Evolutionary conservation across 2,113 vertebrate species (phyloP), one percentile per base, ranked within the genome.

Genomic region (Corythornis vintsioides): DNA sequence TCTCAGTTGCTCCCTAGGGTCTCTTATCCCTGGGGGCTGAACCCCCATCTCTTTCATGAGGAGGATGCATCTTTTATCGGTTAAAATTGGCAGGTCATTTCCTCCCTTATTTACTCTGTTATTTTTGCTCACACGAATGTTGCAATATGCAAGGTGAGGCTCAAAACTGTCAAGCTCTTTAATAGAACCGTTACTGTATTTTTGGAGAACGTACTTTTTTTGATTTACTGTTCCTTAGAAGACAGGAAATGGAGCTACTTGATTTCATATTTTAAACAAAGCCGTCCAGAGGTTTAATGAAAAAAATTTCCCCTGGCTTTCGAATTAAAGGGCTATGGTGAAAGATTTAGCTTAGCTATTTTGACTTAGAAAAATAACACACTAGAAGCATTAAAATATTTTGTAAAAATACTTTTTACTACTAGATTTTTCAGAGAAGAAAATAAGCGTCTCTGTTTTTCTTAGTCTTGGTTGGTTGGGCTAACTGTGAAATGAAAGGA

Each of bases 231-330:
- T 93, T 91, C 94, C 87, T 96, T 82, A 95, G 94, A 96, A 96
- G 96, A 94, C 96, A 96, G 96, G 96, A 96, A 96, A 96, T 96
- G 95, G 96, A 96, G 94, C 96, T 96, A 96, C 96, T 96, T 96
- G 96, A 96, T 96, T 96, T 96, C 94, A 86, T 93, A 94, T 95
- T 96, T 96, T 88, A 95, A 96, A 96, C 91, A 96, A 96, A 96
- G 91, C 95, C n/a, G 16, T 87, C 95, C 96, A 96, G 91, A 92
- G 91, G 82, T 95, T 96, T 96, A 95, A 96, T 96, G 91, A 96
- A 96, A 96, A 96, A 96, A 96, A 91, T 86, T 95, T 96, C 91
- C 89, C 95, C 86, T 96, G 95, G 94, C 96, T 96, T 96, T 94
- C 2, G 52, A 96, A 95, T 96, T 96, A 94, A 96, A 96, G 94